phyloP scores from a whole-genome alignment of 2,113 vertebrate genomes.

The Raja brachyura region DNA sequence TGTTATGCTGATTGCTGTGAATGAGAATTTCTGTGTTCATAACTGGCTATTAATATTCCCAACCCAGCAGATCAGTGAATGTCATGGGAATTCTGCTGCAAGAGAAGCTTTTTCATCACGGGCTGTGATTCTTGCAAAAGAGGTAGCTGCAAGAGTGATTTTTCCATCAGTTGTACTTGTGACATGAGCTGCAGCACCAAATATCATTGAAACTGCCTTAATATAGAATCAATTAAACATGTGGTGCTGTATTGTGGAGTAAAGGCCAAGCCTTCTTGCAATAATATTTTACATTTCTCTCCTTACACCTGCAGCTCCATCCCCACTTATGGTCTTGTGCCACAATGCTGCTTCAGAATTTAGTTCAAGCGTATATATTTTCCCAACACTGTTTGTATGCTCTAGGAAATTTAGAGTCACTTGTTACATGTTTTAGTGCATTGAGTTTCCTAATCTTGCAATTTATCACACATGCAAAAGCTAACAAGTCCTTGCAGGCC shows the following conservation, averaged over 20 bases:
- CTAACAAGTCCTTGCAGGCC: neutral
- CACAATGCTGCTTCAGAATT: neutral
- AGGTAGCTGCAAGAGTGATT: neutral
- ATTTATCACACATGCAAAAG: neutral
- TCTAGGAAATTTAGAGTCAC: neutral
- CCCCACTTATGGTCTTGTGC: neutral
- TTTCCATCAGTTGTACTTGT: neutral
- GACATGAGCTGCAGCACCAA: neutral
- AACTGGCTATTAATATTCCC: conserved; percentile 10
- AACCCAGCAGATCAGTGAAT: conserved; percentile 1
- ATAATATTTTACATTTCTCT: neutral
- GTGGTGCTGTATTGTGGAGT: no score
- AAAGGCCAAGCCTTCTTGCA: no score
- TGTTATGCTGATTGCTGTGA: conserved; percentile 33
- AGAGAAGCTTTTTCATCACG: neutral
- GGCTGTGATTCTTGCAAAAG: neutral
- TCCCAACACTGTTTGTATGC: neutral
- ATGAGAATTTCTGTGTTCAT: conserved; percentile 24
- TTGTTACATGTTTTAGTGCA: neutral
- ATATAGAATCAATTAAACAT: neutral
- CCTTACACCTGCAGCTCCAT: neutral
- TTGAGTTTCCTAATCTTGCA: neutral
- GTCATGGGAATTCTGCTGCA: neutral
- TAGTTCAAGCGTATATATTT: neutral
- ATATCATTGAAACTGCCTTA: neutral